Percentiles rank a stretch among this genome's conserved stretches.
Conservation (phyloP, 2,797 vertebrate genomes). For the Danio albolineatus region DNA sequence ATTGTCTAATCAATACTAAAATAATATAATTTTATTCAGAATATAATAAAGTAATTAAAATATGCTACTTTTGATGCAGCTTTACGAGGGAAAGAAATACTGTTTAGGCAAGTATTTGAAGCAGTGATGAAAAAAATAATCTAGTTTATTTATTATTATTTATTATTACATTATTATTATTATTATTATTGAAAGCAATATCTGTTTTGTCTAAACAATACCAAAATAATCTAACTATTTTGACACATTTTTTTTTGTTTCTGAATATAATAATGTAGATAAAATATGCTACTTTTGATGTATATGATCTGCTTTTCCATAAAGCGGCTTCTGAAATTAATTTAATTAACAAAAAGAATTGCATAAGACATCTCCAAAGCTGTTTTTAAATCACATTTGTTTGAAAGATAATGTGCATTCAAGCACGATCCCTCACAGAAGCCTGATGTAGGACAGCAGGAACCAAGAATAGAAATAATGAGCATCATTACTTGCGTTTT, state of each 20-base stretch:
- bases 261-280: neutral
- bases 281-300: neutral
- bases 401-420: constrained; percentile 7
- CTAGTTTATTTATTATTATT: too few species aligned
- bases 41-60: neutral
- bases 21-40: too few species aligned
- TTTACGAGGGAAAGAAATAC: too few species aligned
- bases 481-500: too few species aligned
- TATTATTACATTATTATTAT: too few species aligned
- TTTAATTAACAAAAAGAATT: neutral
- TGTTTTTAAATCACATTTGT: neutral
- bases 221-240: too few species aligned
- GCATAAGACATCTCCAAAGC: neutral
- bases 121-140: too few species aligned
- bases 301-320: neutral
- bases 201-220: too few species aligned
- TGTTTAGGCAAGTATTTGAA: too few species aligned
- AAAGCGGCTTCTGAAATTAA: neutral
- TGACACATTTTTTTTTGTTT: too few species aligned
- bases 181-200: too few species aligned
- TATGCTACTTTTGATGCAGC: neutral
- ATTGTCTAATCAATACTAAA: too few species aligned
- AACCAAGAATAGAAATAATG: neutral
- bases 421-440: constrained; percentile 7
- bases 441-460: constrained; percentile 21